phyloP scores from a whole-genome alignment of 2,113 vertebrate species.

The Chionodraco myersi region DNA sequence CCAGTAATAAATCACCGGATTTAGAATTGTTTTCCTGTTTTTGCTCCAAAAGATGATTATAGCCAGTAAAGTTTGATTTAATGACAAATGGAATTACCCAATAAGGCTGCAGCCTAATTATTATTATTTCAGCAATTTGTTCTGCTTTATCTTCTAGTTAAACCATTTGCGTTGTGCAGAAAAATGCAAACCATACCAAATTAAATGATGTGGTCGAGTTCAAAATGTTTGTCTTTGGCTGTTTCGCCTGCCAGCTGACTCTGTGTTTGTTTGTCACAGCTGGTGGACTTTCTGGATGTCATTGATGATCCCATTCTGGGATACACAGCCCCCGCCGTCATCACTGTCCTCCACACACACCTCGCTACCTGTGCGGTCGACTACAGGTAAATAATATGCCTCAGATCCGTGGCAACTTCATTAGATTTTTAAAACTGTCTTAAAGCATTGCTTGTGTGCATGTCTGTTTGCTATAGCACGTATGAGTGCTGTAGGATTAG shows the following conservation, averaged over 20 bases:
- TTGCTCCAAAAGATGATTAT: constrained; percentile 17
- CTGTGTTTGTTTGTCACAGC: constrained; percentile 70
- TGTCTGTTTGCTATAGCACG: too few relatives aligned
- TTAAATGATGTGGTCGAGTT: not conserved
- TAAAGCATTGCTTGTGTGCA: too few relatives aligned
- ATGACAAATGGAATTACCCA: not conserved
- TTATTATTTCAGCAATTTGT: not conserved
- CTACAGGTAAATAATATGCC: constrained; percentile 84
- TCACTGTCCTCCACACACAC: constrained; percentile 92
- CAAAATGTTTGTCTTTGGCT: not conserved
- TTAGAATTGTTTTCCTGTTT: too few relatives aligned
- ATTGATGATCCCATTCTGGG: constrained; percentile 92
- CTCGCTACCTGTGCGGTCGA: constrained; percentile 91
- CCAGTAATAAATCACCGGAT: not conserved
- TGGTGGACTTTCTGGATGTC: constrained; percentile 92
- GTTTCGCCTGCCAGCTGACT: not conserved
- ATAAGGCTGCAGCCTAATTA: not conserved
- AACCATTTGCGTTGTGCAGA: constrained; percentile 6
- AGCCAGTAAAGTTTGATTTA: constrained; percentile 10
- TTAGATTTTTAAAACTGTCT: too few relatives aligned
- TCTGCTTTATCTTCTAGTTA: constrained; percentile 12
- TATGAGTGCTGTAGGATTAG: too few relatives aligned
- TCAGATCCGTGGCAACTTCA: too few relatives aligned
- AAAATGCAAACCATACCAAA: constrained; percentile 2
- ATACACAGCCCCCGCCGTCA: constrained; percentile 89